A percentile compares a stretch with the other conserved stretches of the same genome.
Conservation (phyloP, 2,113 vertebrate species). For the Junco hyemalis region DNA sequence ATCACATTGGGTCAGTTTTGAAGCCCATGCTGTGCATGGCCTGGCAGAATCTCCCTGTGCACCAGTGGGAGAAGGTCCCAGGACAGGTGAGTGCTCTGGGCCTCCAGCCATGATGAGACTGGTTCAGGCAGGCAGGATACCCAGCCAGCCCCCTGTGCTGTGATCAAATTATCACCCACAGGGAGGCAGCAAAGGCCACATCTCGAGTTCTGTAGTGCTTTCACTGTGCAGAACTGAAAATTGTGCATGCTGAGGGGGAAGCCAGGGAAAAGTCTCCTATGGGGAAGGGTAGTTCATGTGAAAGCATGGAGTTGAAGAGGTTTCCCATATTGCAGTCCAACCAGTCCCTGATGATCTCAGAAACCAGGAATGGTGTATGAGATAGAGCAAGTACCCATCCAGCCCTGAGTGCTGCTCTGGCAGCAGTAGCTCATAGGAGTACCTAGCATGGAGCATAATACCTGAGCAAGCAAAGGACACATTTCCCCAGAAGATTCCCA, state of each 20-base stretch:
- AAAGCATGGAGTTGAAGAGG: neutral
- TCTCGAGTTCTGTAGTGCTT: neutral
- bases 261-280: neutral
- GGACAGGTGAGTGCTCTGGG: neutral
- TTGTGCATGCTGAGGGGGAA: accelerated
- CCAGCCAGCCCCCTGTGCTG: neutral
- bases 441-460: neutral
- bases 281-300: neutral
- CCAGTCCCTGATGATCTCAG: neutral
- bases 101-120: neutral
- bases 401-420: neutral
- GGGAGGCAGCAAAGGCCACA: constrained; percentile 48
- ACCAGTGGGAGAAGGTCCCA: neutral
- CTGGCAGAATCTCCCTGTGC: accelerated
- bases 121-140: neutral
- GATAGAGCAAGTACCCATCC: neutral
- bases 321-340: neutral
- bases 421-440: neutral
- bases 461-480: neutral
- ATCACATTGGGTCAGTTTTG: neutral
- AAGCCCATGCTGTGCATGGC: neutral
- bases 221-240: neutral
- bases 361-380: neutral
- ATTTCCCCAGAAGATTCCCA: neutral
- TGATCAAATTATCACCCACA: neutral